Base-by-base conservation (phyloP, 2,888 invertebrate genomes). In the Strigamia maritima region DNA sequence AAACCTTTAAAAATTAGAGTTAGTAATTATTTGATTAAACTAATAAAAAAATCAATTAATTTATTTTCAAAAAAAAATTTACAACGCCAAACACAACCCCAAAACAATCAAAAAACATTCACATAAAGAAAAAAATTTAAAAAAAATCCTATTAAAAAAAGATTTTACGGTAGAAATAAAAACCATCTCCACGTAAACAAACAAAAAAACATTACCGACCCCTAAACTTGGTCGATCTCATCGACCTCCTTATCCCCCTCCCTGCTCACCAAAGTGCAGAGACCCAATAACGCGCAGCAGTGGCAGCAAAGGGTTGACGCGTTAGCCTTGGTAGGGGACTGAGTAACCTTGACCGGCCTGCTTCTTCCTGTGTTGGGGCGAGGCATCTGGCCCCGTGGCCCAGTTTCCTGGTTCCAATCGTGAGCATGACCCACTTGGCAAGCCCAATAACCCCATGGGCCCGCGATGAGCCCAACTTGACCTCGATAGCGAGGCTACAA, bases 331-430 rank as follows among this genome's bases (percentile, higher is more conserved):
- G 35, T 31, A n/a, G 22, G 22, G 35, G n/a, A 22, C 38, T 3
- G 4, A 31, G 16, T 31, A 76, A 76, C 76, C 76, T 76, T 76
- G 76, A 76, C 76, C 76, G 76, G 40, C 6, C 28, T 38, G 38
- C 38, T 31, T 38, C 35, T 35, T 31, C 76, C 35, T 76, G 28
- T 35, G 12, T 7, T 35, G 38, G 35, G 38, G 35, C 22, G 76
- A 26, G 31, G 16, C 12, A 19, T 16, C 8, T 35, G 22, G 38
- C 76, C 22, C 16, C 31, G 26, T 76, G 76, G 76, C 76, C 76
- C 35, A 76, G n/a, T 76, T 76, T 31, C 35, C 76, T 76, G 76
- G 31, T 31, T 35, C 76, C 19, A 22, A 31, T 31, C 76, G 22
- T 19, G 40, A 3, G 35, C 14, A 35, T 76, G 76, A 38, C 76